phyloP scores from a whole-genome alignment of 2,113 vertebrate species.

The Ariopsis seemanni region DNA sequence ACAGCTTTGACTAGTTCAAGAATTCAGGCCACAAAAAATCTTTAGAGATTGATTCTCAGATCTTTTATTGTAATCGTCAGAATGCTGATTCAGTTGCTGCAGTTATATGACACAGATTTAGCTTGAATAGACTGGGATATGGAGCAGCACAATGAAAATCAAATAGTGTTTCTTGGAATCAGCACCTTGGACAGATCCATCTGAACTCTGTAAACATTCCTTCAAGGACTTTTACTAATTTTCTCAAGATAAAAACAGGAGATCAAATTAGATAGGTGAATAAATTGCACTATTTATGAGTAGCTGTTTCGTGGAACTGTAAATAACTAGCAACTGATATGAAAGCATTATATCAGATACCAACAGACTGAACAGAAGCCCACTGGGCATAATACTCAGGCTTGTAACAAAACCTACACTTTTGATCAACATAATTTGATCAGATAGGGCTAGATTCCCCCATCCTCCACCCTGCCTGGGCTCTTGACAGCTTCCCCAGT shows the following conservation, averaged over 20 bases:
- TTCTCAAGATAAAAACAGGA: constrained; percentile 16
- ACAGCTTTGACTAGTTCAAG: background rate
- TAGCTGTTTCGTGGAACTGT: background rate
- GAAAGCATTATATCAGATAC: background rate
- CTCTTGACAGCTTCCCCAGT: background rate
- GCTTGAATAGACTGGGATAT: background rate
- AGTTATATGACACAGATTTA: background rate
- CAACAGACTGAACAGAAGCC: background rate
- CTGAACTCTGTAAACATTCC: constrained; percentile 29
- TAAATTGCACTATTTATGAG: background rate
- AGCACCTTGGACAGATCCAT: constrained; percentile 65
- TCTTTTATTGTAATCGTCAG: background rate
- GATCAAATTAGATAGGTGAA: background rate
- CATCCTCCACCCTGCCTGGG: background rate
- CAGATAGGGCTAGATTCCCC: background rate
- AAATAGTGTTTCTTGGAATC: constrained; percentile 54
- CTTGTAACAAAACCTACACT: background rate
- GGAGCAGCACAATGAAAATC: background rate
- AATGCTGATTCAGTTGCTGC: background rate
- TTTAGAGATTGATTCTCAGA: background rate
- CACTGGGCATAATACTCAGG: background rate
- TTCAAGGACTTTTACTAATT: constrained; percentile 37
- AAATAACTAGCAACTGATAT: background rate
- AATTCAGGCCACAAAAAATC: background rate
- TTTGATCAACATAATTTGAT: background rate